phyloP scores from a whole-genome alignment of 2,113 vertebrate species.

The Danio rerio region DNA sequence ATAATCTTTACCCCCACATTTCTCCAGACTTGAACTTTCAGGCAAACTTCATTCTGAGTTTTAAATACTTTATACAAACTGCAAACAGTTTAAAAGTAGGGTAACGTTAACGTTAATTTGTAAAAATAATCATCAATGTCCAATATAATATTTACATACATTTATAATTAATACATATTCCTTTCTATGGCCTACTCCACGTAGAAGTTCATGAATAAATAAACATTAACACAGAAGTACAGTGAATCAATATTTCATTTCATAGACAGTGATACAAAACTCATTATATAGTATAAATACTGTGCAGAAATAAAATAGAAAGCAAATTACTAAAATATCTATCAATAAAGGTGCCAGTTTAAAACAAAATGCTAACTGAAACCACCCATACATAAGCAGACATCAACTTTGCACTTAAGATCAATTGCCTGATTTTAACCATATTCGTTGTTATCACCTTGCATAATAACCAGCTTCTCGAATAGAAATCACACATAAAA shows the following conservation, averaged over 20 bases:
- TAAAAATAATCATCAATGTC: constrained; percentile 55
- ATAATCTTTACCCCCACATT: constrained; percentile 39
- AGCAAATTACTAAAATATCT: background rate
- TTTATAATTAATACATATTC: background rate
- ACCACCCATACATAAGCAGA: constrained; percentile 11
- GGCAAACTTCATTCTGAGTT: constrained; percentile 28
- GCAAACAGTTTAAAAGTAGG: constrained; percentile 18
- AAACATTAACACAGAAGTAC: background rate
- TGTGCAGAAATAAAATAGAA: background rate
- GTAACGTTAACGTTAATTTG: too few species aligned
- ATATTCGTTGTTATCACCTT: background rate
- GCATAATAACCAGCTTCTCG: background rate
- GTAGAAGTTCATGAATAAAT: background rate
- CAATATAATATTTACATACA: constrained; percentile 49
- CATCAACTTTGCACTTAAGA: background rate
- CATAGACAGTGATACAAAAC: background rate
- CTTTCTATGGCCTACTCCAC: background rate
- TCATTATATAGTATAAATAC: background rate
- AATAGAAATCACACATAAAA: background rate
- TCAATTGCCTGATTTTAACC: background rate
- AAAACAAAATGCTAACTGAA: constrained; percentile 17
- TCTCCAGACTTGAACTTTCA: constrained; percentile 2
- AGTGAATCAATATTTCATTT: background rate
- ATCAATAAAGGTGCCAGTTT: constrained; percentile 3
- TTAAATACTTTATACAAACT: constrained; percentile 39